These are phyloP conservation scores for Zelostemma sp. DNA, from an alignment of 1,140 invertebrate genomes.

Conservation along the genomic window DNA sequence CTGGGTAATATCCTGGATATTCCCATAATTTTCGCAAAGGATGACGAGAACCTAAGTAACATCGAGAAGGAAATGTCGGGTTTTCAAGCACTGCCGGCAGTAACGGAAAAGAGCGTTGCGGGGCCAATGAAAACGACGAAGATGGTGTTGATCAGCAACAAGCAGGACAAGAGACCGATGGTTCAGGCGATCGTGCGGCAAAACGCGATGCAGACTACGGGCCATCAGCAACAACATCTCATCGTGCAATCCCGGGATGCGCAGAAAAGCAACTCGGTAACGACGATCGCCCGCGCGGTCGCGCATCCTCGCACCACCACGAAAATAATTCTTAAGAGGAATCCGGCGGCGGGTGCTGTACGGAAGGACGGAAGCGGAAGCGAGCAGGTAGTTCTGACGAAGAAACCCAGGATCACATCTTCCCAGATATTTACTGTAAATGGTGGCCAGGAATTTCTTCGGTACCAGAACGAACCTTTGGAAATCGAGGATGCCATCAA, in stretches of 20 bases:
- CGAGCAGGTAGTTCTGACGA: constrained; percentile 57
- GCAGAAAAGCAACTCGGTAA: constrained; percentile 23
- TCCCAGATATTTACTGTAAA: constrained; percentile 39
- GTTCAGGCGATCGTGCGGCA: constrained; percentile 54
- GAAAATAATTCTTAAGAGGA: constrained; percentile 72
- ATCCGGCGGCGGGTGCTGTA: constrained; percentile 5
- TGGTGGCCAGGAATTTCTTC: constrained; percentile 3
- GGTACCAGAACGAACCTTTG: constrained; percentile 29
- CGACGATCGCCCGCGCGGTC: constrained; percentile 18
- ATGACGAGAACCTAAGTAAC: constrained; percentile 70
- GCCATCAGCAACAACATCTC: constrained; percentile 16
- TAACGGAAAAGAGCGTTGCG: constrained; percentile 19
- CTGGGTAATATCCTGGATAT: constrained; percentile 75
- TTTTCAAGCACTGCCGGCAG: constrained; percentile 37
- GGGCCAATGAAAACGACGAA: constrained; percentile 38
- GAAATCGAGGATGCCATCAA: constrained; percentile 61
- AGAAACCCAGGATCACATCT: constrained; percentile 39
- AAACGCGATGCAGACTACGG: constrained; percentile 22
- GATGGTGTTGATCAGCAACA: constrained; percentile 61
- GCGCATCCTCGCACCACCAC: constrained; percentile 49
- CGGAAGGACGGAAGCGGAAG: constrained; percentile 42
- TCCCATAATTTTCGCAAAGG: constrained; percentile 78
- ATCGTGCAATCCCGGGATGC: constrained; percentile 34
- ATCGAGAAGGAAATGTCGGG: constrained; percentile 50
- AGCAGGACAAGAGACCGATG: constrained; percentile 58